Evolutionary conservation across 2,888 invertebrate species (phyloP).

Genomic region (Troglohyphantes excavatus): DNA sequence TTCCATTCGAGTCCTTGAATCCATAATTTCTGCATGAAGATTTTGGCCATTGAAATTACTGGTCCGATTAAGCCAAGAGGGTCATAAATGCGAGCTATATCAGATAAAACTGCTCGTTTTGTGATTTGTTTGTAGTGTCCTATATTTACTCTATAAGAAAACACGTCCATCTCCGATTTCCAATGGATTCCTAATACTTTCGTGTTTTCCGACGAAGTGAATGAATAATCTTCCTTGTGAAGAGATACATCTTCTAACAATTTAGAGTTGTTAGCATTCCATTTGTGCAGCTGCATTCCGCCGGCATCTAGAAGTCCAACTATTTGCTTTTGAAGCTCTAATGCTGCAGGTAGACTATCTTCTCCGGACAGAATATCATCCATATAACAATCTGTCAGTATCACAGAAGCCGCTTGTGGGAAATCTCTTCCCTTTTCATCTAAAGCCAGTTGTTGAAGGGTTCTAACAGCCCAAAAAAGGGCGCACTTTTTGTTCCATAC

Average conservation of each 20-base stretch:
- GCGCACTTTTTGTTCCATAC: conserved; percentile 18
- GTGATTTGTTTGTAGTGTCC: not conserved
- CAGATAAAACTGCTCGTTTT: conserved; percentile 8
- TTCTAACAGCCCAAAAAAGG: conserved; percentile 18
- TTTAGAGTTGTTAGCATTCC: not conserved
- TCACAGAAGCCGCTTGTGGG: not conserved
- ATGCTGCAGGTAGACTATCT: not conserved
- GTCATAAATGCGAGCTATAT: conserved; percentile 1
- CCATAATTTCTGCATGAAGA: conserved; percentile 18
- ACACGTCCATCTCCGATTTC: not conserved
- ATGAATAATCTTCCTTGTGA: not conserved
- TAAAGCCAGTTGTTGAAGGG: not conserved
- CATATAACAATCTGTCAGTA: conserved; percentile 11
- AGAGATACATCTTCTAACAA: not conserved
- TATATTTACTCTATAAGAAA: not conserved
- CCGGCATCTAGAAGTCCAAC: not conserved
- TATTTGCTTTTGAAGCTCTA: not conserved
- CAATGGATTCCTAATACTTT: conserved; percentile 7
- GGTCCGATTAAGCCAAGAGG: conserved; percentile 7
- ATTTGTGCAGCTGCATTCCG: conserved; percentile 12
- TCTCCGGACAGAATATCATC: conserved; percentile 3
- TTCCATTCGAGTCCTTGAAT: conserved; percentile 1
- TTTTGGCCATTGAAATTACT: conserved; percentile 13
- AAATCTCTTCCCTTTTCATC: not conserved
- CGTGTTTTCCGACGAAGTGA: not conserved